Evolutionary conservation across 2,113 vertebrate species (phyloP).

Genomic region (Aegithalos caudatus): DNA sequence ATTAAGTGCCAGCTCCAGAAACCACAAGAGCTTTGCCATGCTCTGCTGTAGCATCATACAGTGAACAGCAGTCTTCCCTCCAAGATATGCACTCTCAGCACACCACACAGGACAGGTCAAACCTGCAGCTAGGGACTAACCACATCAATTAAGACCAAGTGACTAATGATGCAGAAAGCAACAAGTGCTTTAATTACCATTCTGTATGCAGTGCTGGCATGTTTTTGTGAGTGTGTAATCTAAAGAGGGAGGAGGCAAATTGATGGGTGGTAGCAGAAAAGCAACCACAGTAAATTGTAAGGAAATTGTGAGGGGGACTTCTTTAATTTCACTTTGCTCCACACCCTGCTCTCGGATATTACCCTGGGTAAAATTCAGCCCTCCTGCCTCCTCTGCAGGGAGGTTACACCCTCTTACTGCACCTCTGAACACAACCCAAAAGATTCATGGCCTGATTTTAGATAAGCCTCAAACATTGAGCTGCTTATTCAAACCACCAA

Average conservation of each 20-base stretch:
- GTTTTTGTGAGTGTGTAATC: background rate
- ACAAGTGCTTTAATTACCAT: background rate
- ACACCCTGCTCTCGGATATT: conserved; percentile 25
- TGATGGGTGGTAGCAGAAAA: background rate
- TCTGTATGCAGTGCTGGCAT: background rate
- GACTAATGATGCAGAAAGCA: background rate
- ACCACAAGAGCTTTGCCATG: background rate
- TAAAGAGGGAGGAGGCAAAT: background rate
- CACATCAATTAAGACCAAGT: background rate
- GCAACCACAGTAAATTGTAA: background rate
- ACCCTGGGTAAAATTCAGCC: background rate
- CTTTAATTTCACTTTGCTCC: background rate
- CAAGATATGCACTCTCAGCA: background rate
- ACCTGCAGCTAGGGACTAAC: background rate
- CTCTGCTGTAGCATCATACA: fast-evolving
- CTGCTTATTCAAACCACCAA: conserved; percentile 27
- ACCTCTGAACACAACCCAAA: conserved; percentile 26
- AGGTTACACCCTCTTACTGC: conserved; percentile 50
- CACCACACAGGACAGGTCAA: background rate
- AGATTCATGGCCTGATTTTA: conserved; percentile 9
- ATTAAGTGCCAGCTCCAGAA: background rate
- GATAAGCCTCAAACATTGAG: background rate
- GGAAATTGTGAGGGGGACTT: background rate
- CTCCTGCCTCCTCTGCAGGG: conserved; percentile 2
- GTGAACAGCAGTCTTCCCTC: background rate